Conservation (phyloP, 2,888 invertebrate species). For the Morpho deidamia region DNA sequence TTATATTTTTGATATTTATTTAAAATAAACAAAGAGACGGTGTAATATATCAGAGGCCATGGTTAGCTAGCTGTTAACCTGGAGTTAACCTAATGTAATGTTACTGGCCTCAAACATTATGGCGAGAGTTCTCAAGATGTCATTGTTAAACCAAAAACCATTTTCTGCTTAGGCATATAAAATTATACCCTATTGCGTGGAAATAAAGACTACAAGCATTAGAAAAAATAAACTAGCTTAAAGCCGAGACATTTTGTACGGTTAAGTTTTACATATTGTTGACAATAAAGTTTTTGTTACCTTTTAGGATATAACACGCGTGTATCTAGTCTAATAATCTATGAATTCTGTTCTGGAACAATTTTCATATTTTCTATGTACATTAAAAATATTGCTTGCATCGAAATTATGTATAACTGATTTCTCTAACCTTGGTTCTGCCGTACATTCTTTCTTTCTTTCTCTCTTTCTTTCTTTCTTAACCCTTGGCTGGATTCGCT, state of each 20-base stretch:
- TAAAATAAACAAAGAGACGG: background rate
- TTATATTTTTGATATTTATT: background rate
- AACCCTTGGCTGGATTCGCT: too few species aligned
- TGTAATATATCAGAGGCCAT: background rate
- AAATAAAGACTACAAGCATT: background rate
- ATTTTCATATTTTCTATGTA: too few species aligned
- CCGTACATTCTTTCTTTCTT: too few species aligned
- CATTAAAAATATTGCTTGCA: too few species aligned
- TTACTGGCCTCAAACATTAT: constrained; percentile 26
- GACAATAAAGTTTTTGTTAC: constrained; percentile 6
- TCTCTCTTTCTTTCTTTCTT: too few species aligned
- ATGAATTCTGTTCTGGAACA: too few species aligned
- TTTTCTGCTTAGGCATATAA: background rate
- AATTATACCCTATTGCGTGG: background rate
- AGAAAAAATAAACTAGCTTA: background rate
- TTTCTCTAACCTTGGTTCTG: too few species aligned
- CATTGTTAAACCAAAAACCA: constrained; percentile 19
- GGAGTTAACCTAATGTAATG: constrained; percentile 15
- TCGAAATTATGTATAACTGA: too few species aligned
- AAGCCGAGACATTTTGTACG: constrained; percentile 7
- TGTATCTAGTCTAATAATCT: too few species aligned
- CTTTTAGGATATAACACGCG: background rate
- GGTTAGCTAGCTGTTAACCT: constrained; percentile 5
- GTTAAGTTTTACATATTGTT: constrained; percentile 8
- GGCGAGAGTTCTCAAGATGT: constrained; percentile 28